A percentile compares a stretch with the other conserved stretches of the same genome.
Evolutionary conservation across 1,140 invertebrate species (phyloP).

Genomic region (Drosophila saltans): DNA sequence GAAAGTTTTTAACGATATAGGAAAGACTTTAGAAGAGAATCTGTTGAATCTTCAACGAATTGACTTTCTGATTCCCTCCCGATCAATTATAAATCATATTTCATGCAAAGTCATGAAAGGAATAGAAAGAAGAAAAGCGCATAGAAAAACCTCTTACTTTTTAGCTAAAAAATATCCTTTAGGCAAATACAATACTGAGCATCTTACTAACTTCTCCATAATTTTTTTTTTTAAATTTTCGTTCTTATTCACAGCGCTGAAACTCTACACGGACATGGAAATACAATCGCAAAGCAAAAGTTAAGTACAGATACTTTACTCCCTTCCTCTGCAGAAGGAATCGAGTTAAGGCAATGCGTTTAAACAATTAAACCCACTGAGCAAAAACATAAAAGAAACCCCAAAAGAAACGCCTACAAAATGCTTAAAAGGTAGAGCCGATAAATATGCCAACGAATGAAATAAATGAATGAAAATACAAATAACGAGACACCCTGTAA

Average conservation of each 20-base stretch:
- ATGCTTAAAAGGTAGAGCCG: slow-evolving; percentile 53
- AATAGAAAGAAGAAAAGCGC: no score
- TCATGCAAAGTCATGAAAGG: no score
- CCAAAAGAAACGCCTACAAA: slow-evolving; percentile 51
- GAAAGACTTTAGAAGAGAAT: no score
- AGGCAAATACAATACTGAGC: no score
- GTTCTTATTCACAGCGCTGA: slow-evolving; percentile 37
- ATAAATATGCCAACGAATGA: slow-evolving; percentile 66
- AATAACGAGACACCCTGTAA: slow-evolving; percentile 60
- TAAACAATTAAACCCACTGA: slow-evolving; percentile 75
- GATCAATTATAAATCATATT: no score
- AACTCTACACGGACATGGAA: slow-evolving; percentile 57
- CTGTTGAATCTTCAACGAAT: no score
- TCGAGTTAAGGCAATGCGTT: slow-evolving; percentile 37
- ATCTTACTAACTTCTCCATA: neutral
- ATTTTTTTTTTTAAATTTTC: neutral
- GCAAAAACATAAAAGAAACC: slow-evolving; percentile 45
- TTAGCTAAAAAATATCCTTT: no score
- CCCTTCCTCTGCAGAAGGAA: slow-evolving; percentile 5
- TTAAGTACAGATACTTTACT: slow-evolving; percentile 36
- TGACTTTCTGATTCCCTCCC: no score
- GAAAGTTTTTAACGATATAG: no score
- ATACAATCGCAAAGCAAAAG: slow-evolving; percentile 18
- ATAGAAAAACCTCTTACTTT: no score
- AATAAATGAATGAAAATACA: slow-evolving; percentile 30